Evolutionary conservation across 2,797 vertebrate genomes (phyloP).

Genomic region (Acrossocheilus fasciatus): DNA sequence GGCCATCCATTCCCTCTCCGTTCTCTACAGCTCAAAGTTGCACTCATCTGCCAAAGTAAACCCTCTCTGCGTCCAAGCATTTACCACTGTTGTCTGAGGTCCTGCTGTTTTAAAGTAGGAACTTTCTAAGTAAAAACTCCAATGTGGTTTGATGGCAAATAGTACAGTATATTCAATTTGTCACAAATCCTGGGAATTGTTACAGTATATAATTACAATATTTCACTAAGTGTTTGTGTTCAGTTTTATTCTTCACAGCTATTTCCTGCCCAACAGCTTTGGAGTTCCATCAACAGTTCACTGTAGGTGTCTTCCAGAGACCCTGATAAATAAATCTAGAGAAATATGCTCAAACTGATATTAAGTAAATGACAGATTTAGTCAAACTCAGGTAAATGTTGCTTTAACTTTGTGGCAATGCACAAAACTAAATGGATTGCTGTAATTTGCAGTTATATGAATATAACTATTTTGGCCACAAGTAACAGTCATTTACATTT

Average conservation of each 20-base stretch:
- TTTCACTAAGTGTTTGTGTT: not conserved
- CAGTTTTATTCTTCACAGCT: constrained; percentile 4
- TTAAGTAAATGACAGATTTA: not conserved
- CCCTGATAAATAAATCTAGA: not conserved
- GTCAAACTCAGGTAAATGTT: not conserved
- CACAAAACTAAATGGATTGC: not conserved
- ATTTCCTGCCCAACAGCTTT: not conserved
- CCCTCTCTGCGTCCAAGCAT: constrained; percentile 28
- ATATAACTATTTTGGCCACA: not conserved
- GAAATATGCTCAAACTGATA: not conserved
- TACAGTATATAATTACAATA: not conserved
- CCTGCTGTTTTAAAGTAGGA: constrained; percentile 39
- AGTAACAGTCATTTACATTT: not conserved
- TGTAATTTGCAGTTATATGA: not conserved
- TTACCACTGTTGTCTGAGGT: constrained; percentile 19
- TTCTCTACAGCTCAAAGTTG: constrained; percentile 6
- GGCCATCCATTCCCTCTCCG: constrained; percentile 2
- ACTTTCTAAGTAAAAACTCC: constrained; percentile 28
- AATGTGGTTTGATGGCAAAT: not conserved
- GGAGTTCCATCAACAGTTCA: not conserved
- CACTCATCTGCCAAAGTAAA: constrained; percentile 55
- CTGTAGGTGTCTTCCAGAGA: not conserved
- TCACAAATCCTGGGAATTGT: constrained; percentile 25
- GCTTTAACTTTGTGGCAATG: not conserved
- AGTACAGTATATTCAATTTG: constrained; percentile 16